Evolutionary conservation across 2,888 invertebrate genomes (phyloP), one percentile per base, ranked within the genome.

Genomic region (Lepidochitona cinerea): DNA sequence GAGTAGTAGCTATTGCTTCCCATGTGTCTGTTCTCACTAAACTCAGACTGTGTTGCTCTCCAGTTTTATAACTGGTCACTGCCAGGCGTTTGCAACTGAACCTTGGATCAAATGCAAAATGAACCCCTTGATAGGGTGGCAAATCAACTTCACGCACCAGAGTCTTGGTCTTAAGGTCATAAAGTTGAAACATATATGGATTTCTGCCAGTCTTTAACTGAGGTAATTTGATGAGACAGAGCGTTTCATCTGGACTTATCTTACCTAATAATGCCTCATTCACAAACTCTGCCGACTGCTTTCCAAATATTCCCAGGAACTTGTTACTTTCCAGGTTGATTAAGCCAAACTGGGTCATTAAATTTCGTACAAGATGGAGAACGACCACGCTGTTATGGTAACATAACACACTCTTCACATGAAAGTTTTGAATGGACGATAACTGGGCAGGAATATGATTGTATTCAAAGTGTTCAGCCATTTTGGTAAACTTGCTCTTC

Each of bases 401-500:
- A 77, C 90, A 89, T 5, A 90, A 79, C 5, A 90, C 89, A 76
- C 88, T 88, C 75, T 88, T 88, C 4, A 90, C 89, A 68, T 89
- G 88, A 79, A 90, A 90, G 77, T 90, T 89, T 79, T 90, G 89
- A 70, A 90, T 89, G 29, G 89, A 89, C 0, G 89, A 89, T 75
- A 90, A 83, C 78, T 90, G 90, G 18, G 90, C 90, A 14, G 90
- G 90, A 66, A 90, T 90, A 80, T 90, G 89, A 81, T 90, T 90
- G 84, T 90, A 90, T 75, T 90, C 90, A 77, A 90, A 90, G 83
- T 90, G 90, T 80, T 90, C 89, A 0, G 89, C 89, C 89, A 90
- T 89, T 80, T 89, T 89, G 18, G 89, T 87, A 79, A 90, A 90
- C 77, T 89, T 90, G 79, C 86, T 85, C 59, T 87, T 83, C 70